Conservation (phyloP, 2,888 invertebrate genomes). For the Drosophila multiciliata region DNA sequence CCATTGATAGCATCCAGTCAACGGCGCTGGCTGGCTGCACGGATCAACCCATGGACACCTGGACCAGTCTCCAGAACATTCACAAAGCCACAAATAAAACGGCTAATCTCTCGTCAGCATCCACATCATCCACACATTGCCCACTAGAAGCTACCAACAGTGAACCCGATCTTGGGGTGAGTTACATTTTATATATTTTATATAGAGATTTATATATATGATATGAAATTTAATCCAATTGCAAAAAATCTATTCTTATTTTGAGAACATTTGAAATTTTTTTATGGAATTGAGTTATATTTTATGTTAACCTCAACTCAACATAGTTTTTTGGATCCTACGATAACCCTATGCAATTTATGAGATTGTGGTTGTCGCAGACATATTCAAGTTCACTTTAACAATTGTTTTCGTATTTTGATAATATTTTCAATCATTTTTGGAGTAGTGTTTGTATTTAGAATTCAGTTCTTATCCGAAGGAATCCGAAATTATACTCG, state of each 20-base stretch:
- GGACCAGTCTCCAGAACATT: conserved; percentile 89
- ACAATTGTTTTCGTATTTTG: neutral
- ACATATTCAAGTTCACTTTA: neutral
- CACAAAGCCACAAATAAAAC: conserved; percentile 62
- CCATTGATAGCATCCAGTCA: conserved; percentile 67
- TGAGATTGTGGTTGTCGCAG: neutral
- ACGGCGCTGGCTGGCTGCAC: conserved; percentile 14
- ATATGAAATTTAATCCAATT: neutral
- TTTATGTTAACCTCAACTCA: neutral
- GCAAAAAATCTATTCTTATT: neutral
- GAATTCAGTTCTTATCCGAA: neutral
- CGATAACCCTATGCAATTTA: neutral
- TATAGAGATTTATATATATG: neutral
- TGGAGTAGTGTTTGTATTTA: neutral
- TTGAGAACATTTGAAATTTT: neutral
- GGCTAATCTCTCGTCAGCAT: conserved; percentile 34
- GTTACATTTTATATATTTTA: conserved; percentile 49
- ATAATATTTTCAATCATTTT: neutral
- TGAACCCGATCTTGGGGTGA: conserved; percentile 88
- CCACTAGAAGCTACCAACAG: conserved; percentile 87
- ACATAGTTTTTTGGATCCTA: neutral
- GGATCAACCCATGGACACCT: conserved; percentile 83
- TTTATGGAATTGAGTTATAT: neutral
- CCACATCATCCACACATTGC: conserved; percentile 56
- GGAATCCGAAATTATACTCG: neutral